Base-by-base conservation (phyloP, 2,113 vertebrate species). In the Toxotes chatareus region DNA sequence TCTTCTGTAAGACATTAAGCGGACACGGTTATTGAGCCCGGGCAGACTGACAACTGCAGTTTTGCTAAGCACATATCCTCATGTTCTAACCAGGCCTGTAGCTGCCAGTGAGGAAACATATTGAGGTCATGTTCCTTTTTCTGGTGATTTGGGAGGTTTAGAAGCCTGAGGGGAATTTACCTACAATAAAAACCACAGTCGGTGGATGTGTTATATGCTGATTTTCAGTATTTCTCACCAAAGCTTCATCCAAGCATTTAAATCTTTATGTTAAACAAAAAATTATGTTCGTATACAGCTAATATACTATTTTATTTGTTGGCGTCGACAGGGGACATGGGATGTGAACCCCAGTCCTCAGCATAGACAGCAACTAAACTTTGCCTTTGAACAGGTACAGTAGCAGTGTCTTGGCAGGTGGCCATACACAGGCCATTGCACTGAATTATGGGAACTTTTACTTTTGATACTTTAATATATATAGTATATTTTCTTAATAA, bases 1-100 rank as follows among this genome's bases (percentile, higher is more conserved):
- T 88, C 79, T 83, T 82, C 69, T 80, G 62, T 68, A 67, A 75
- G 79, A 79, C 59, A 85, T 84, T 74, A 78, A 82, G 78, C 76
- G 62, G 83, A 89, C 82, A 56, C 47, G 72, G 55, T 85, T 73
- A 84, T 76, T 60, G 80, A 86, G 77, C 10, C 19, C 49, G 49
- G 72, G 68, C 76, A 23, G 47, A 13, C 70, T 63, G 55, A 76
- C 27, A 68, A 27, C 38, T 34, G 42, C 47, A 17, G 63, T 27
- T 36, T 55, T 38, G 21, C 64, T 23, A 17, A 38, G 63, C 27
- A 60, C 55, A 69, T 17, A 42, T 57, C 64, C 38, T 74, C 23
- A 8, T 27, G 66, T 38, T 67, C 76, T 56, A n/a, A 61, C 57
- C 21, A 40, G 40, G 36, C 46, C 57, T 55, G 57, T 1, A 67